Base-by-base conservation (phyloP, 2,888 invertebrate species). In the Pegoplata infirma region DNA sequence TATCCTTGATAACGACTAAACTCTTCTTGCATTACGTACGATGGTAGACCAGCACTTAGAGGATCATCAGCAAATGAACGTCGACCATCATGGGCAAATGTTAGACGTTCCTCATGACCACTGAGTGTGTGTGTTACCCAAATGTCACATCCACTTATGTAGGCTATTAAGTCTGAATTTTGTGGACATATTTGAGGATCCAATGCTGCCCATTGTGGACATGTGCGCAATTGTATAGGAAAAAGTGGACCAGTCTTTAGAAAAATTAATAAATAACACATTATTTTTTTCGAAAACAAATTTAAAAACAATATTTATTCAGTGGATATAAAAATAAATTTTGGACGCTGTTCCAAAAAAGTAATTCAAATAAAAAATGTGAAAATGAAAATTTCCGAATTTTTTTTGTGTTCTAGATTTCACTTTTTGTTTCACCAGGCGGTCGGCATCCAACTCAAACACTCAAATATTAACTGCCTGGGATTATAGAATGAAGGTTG, bases 1-100 rank as follows among this genome's bases (percentile, higher is more conserved):
- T 97, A 98, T 0, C 98, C 99, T 73, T 96, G 96, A 89, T 97
- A 99, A 36, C 98, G 91, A 81, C 96, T 96, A 90, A 99, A 98
- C 90, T 99, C 99, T 89, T 99, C 99, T 89, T 99, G 99, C 88
- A 98, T 97, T 0, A 99, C 97, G 90, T 98, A 99, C 1, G 98
- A 97, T 0, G 99, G 98, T n/a, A 97, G 94, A 0, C 99, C 99
- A 0, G 98, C 97, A 84, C 95, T 96, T 0, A 94, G 89, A 0
- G 97, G 96, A 89, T 97, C 97, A 82, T 96, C 96, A 0, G 93
- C 92, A 84, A 96, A 90, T 78, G 91, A 92, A 81, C 92, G 90
- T 6, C 93, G 92, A 3, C 93, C 93, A 88, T 93, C 93, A 83
- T 93, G 93, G 0, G 93, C 93, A 85, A 92, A 93, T 16, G 94